phyloP scores from a whole-genome alignment of 2,797 vertebrate genomes.

The Intellagama lesueurii region DNA sequence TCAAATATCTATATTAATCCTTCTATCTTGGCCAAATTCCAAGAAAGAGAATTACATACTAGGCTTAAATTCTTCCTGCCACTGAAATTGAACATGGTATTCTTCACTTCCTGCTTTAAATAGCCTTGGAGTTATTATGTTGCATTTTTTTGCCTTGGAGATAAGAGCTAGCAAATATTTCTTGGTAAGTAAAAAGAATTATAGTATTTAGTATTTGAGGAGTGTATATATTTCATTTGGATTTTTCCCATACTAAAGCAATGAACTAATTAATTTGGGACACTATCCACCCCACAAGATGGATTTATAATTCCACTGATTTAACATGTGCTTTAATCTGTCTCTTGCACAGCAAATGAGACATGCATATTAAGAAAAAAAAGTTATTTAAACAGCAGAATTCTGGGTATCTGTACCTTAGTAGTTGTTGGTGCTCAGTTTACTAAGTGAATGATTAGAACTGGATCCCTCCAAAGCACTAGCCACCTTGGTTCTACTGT shows the following conservation, averaged over 20 bases:
- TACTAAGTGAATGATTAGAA: not conserved
- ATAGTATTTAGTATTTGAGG: not conserved
- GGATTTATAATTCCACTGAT: not conserved
- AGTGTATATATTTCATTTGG: not conserved
- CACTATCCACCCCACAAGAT: not conserved
- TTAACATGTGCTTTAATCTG: not conserved
- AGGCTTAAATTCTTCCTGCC: constrained; percentile 12
- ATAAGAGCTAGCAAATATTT: constrained; percentile 6
- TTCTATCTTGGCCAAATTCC: constrained; percentile 13
- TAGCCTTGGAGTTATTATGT: not conserved
- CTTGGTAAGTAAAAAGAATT: not conserved
- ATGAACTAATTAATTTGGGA: constrained; percentile 1
- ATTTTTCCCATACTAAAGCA: not conserved
- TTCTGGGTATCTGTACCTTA: not conserved
- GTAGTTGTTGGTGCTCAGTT: not conserved
- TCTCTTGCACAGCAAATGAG: not conserved
- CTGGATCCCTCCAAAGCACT: not conserved
- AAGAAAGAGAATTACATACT: constrained; percentile 19
- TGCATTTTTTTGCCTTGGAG: not conserved
- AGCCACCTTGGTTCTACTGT: not conserved
- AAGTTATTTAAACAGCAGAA: not conserved
- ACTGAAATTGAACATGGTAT: constrained; percentile 23
- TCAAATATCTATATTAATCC: constrained; percentile 25
- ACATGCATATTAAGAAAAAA: not conserved
- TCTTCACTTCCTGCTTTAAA: not conserved